These are phyloP conservation scores for Apodemus speciosus DNA, from an alignment of 2,113 vertebrate species.

Conservation along the genomic window DNA sequence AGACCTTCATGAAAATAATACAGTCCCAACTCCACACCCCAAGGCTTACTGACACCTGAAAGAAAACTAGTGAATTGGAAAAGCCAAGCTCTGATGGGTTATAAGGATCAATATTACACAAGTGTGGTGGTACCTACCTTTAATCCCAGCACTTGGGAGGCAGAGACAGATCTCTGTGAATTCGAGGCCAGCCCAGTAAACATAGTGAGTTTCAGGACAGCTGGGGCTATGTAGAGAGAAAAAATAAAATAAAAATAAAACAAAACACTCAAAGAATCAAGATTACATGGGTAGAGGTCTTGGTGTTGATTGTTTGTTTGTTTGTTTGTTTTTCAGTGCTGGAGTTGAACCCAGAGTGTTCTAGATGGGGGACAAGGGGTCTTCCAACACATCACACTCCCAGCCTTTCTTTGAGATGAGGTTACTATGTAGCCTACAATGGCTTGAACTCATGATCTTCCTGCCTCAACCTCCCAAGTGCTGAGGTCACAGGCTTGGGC, in stretches of 20 bases:
- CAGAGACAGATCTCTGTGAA: background rate
- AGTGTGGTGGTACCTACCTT: background rate
- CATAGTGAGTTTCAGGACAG: background rate
- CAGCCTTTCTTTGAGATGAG: background rate
- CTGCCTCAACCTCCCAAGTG: background rate
- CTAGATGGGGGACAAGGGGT: background rate
- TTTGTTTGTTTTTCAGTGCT: background rate
- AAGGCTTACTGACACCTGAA: background rate
- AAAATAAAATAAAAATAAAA: background rate
- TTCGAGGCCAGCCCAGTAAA: background rate
- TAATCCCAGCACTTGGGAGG: background rate
- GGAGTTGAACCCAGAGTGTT: background rate
- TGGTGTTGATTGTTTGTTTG: background rate
- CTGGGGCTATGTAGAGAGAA: too few relatives aligned
- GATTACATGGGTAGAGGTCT: background rate
- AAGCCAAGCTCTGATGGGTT: constrained; percentile 2
- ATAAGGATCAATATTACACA: constrained; percentile 17
- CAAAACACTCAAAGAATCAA: constrained; percentile 9
- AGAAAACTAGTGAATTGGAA: background rate
- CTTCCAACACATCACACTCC: background rate
- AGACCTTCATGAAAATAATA: background rate
- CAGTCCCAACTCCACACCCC: background rate
- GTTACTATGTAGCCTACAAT: background rate
- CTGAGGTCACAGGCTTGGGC: background rate
- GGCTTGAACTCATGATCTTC: background rate